Percentiles rank a stretch among this genome's conserved stretches.
These are phyloP conservation scores for Tetheella fluctuosa DNA, from an alignment of 2,888 invertebrate species.

Conservation along the genomic window DNA sequence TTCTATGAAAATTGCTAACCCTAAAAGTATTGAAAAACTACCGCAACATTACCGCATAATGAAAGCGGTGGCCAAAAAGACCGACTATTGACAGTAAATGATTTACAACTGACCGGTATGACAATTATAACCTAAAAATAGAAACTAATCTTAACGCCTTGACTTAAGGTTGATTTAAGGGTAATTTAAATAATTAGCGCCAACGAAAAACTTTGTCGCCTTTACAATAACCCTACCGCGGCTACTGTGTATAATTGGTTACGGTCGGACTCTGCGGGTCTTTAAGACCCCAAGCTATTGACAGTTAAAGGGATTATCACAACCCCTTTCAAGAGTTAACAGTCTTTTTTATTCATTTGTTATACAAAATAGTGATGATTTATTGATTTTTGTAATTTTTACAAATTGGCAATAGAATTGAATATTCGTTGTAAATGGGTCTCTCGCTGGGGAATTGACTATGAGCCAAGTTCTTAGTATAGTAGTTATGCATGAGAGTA, in stretches of 20 bases:
- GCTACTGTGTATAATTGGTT: constrained; percentile 26
- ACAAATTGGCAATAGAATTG: not conserved
- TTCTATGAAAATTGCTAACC: not conserved
- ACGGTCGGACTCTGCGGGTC: constrained; percentile 24
- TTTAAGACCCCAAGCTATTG: constrained; percentile 29
- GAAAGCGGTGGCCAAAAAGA: constrained; percentile 10
- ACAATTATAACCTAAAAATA: constrained; percentile 7
- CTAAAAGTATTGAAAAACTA: not conserved
- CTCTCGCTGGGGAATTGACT: not conserved
- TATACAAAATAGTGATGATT: constrained; percentile 3
- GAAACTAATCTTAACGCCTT: not conserved
- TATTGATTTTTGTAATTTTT: not conserved
- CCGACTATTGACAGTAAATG: constrained; percentile 10
- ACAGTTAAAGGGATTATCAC: constrained; percentile 39
- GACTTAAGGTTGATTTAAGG: not conserved
- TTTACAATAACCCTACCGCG: constrained; percentile 10
- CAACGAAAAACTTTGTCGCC: not conserved
- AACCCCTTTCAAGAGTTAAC: constrained; percentile 22
- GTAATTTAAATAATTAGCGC: not conserved
- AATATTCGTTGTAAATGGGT: not conserved
- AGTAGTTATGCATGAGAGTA: too few species aligned
- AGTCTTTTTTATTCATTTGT: constrained; percentile 12
- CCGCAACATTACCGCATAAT: constrained; percentile 3
- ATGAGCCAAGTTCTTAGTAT: too few species aligned
- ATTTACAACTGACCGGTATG: constrained; percentile 19